phyloP scores from a whole-genome alignment of 92 coral and sea anemone species.

The Siderastrea siderea region DNA sequence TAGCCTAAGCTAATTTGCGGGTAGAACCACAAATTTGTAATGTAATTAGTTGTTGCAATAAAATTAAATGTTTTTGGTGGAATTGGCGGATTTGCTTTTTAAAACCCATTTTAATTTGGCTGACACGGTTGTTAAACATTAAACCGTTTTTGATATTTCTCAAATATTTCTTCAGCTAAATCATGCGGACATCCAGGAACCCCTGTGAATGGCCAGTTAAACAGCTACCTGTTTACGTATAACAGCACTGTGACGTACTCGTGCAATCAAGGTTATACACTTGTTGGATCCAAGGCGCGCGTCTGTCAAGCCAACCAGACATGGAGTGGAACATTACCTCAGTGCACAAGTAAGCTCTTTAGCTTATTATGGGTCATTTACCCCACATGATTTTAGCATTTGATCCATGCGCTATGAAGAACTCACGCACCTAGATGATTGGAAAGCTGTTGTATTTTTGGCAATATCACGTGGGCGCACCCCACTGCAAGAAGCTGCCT shows the following conservation, averaged over 20 bases:
- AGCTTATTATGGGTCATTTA: not conserved
- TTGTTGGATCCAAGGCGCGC: slow-evolving; percentile 59
- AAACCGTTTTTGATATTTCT: not conserved
- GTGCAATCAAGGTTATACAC: slow-evolving; percentile 60
- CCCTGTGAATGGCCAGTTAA: slow-evolving; percentile 52
- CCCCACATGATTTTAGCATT: not conserved
- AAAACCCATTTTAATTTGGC: too few species aligned
- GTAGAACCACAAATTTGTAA: too few species aligned
- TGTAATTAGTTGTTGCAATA: too few species aligned
- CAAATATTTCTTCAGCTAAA: slow-evolving; percentile 30
- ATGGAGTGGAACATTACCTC: slow-evolving; percentile 67
- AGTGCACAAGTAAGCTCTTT: slow-evolving; percentile 58
- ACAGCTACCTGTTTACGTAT: slow-evolving; percentile 52
- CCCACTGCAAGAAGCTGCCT: too few species aligned
- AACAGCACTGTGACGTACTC: slow-evolving; percentile 55
- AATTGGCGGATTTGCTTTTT: too few species aligned
- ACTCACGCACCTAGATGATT: too few species aligned
- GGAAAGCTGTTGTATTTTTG: too few species aligned
- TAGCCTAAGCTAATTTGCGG: too few species aligned
- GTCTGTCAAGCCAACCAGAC: slow-evolving; percentile 69
- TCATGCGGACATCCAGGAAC: slow-evolving; percentile 78
- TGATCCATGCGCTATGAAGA: not conserved
- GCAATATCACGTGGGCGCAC: too few species aligned
- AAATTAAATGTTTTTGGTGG: too few species aligned
- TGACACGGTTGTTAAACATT: too few species aligned